Base-by-base conservation (phyloP, 2,797 vertebrate species). In the Clarias laeviceps region DNA sequence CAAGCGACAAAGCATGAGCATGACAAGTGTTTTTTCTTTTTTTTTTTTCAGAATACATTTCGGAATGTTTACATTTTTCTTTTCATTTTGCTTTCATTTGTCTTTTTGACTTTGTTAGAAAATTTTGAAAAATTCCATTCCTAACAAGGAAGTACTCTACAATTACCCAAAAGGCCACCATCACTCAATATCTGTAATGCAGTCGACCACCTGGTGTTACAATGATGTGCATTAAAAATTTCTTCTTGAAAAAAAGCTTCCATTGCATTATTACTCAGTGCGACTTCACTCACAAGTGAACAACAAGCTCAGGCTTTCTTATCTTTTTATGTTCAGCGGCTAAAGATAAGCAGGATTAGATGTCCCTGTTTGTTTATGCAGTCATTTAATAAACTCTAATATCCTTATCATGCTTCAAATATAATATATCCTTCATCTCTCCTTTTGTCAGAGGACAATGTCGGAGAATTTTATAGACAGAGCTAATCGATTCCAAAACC, bases 401-500 rank as follows among this genome's bases (percentile, higher is more conserved):
- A 80, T 65, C 24, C 78, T 18, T 80, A 65, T 64, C 78, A 18
- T 29, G 17, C 37, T 50, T 65, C 37, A 80, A n/a, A 80, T 65
- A 29, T 65, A 80, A 29, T 92, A 93, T 93, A 92, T 92, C 11
- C 56, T 61, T 78, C 61, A 80, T 65, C 61, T 65, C 37, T 64
- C 6, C 59, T 45, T 80, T 64, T 9, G 6, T 40, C 64, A 80
- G 15, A 80, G 34, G 34, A 80, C 77, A 80, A 62, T 4, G 77
- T 0, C 34, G 17, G 59, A 27, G 27, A 80, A 45, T 9, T 80
- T 80, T 80, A 45, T 5, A 64, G 24, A 65, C n/a, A 29, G 24
- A 37, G 94, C 93, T 94, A 94, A 95, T 92, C 92, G 94, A 95
- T 94, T 93, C 93, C 91, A 93, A 93, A 91, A 88, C 92, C 93